These are phyloP conservation scores for Temnothorax unifasciatus DNA, from an alignment of 2,888 invertebrate genomes.

Conservation along the genomic window DNA sequence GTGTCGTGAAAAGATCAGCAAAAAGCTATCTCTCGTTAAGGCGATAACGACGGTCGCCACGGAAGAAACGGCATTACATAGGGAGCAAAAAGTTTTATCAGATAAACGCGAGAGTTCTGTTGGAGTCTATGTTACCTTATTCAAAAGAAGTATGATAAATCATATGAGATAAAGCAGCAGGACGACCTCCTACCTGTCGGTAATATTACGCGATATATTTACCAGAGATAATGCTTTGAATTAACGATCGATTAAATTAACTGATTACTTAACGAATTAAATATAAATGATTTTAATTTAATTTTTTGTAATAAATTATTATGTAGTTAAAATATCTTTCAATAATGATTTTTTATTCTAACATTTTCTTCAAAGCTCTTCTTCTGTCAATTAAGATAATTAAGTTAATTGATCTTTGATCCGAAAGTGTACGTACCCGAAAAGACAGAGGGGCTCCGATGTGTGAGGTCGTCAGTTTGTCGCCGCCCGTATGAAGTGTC, in stretches of 20 bases:
- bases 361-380: neutral
- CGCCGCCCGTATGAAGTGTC: constrained; percentile 64
- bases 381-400: neutral
- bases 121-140: neutral
- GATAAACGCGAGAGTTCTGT: constrained; percentile 16
- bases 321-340: neutral
- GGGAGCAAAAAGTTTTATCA: constrained; percentile 33
- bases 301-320: neutral
- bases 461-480: constrained; percentile 69
- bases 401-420: neutral
- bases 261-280: neutral
- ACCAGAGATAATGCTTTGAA: neutral
- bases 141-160: constrained; percentile 18
- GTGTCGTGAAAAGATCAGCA: constrained; percentile 43
- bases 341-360: constrained; percentile 5
- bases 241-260: constrained; percentile 4
- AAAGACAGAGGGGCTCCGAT: constrained; percentile 64
- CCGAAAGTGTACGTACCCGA: constrained; percentile 60
- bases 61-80: neutral
- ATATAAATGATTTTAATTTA: neutral
- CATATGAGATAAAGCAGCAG: constrained; percentile 1
- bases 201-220: neutral
- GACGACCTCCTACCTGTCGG: neutral
- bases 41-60: constrained; percentile 2
- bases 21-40: constrained; percentile 52